Base-by-base conservation (phyloP, 1,140 invertebrate species). In the Lordiphosa clarofinis region DNA sequence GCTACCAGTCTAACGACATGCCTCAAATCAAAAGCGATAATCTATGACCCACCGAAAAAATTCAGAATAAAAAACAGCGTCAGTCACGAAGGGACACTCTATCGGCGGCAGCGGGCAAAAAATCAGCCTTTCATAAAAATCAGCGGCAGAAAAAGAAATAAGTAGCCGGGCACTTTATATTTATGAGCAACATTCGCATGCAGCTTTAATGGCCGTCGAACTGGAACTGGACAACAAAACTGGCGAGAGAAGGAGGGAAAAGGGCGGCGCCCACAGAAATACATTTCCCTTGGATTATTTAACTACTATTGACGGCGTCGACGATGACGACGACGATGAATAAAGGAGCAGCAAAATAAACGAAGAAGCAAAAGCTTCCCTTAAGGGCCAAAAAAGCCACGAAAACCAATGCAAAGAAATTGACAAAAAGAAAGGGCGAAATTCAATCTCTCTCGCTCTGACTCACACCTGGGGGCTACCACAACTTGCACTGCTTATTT, bases 131-230 rank as follows among this genome's bases (percentile, higher is more conserved):
- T 64, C 72, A 75, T 70, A 59, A 65, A 75, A 74, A 52, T 59
- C 19, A 39, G 24, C 11, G 24, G 44, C 6, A 15, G 39, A 35
- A 56, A 54, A 39, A 36, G n/a, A 19, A 4, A 5, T 37, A 36
- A 40, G n/a, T 15, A 11, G 13, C 44, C 28, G 28, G 19, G 21
- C 21, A 24, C 21, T 24, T 24, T 24, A 24, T 24, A 24, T 24
- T 24, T 24, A 24, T 24, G 21, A 24, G 21, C 21, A 24, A 70
- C 73, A 75, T 75, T 75, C 73, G 61, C 66, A 75, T 70, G 73
- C 73, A 75, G 66, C 73, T 75, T 75, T 75, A 75, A 75, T 75
- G 73, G 72, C 65, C 65, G 61, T 68, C 65, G 65, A 74, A 73
- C 42, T 73, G 64, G 46, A 67, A 58, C 62, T 50, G 46, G 12